Conservation (phyloP, 2,797 vertebrate species). For the Periparus ater region DNA sequence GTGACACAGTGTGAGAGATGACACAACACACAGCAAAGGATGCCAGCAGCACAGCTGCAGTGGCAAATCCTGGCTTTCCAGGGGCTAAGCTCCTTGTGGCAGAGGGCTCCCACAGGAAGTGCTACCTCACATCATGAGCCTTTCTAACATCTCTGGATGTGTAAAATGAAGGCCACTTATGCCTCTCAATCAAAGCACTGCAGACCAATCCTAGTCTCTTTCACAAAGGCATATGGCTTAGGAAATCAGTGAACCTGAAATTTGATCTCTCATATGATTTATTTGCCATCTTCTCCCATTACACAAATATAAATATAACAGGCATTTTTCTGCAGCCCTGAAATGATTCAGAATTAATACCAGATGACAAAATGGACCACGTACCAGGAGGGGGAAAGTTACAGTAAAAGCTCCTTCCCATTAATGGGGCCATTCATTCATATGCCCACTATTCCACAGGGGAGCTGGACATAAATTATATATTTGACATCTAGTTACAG, state of each 20-base stretch:
- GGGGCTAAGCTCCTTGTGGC: neutral
- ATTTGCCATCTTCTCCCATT: constrained; percentile 35
- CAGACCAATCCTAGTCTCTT: neutral
- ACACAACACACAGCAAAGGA: neutral
- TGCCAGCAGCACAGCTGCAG: neutral
- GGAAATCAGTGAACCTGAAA: neutral
- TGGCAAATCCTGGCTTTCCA: neutral
- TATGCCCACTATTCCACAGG: constrained; percentile 77
- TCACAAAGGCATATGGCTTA: neutral
- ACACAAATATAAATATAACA: constrained; percentile 50
- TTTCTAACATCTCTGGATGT: neutral
- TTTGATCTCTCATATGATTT: constrained; percentile 20
- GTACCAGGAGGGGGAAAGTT: constrained; percentile 62
- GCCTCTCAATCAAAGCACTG: neutral
- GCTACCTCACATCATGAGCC: fast-evolving
- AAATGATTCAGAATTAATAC: constrained; percentile 57
- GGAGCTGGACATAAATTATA: constrained; percentile 81
- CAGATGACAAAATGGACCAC: constrained; percentile 48
- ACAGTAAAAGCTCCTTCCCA: constrained; percentile 71
- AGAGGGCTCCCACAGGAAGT: neutral
- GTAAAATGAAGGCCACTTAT: neutral
- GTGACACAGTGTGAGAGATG: fast-evolving
- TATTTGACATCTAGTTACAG: constrained; percentile 85
- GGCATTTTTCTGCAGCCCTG: neutral
- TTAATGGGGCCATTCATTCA: constrained; percentile 77